Evolutionary conservation across 2,797 vertebrate genomes (phyloP).

Genomic region (Alectoris magna): DNA sequence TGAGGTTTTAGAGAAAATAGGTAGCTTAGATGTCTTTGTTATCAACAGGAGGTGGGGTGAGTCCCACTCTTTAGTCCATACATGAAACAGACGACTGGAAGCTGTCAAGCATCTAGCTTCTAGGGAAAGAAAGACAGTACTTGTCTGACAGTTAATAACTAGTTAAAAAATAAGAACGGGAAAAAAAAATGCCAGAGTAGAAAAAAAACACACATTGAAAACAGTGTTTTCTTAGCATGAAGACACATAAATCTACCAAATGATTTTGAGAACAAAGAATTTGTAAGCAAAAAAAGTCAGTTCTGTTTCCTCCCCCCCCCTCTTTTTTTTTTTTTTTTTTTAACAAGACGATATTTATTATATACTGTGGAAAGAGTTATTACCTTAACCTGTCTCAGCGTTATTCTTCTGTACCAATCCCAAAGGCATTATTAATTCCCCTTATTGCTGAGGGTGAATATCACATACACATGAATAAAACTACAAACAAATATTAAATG

Average conservation of each 20-base stretch:
- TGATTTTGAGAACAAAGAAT: not conserved
- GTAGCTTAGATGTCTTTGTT: not conserved
- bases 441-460: not conserved
- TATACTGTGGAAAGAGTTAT: not conserved
- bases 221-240: not conserved
- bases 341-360: not conserved
- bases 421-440: not conserved
- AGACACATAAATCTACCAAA: not conserved
- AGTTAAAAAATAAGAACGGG: not conserved
- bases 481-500: not conserved
- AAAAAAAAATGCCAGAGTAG: not conserved
- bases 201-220: not conserved
- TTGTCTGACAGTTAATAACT: not conserved
- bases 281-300: not conserved
- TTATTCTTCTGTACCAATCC: not conserved
- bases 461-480: not conserved
- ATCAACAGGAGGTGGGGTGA: not conserved
- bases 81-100: not conserved
- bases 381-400: not conserved
- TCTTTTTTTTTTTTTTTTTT: not conserved
- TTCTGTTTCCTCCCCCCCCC: not conserved
- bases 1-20: not conserved
- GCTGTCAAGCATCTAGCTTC: not conserved
- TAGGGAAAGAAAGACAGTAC: not conserved
- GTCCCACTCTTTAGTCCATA: not conserved